These are phyloP conservation scores for Agrypnus murinus DNA, from an alignment of 2,888 invertebrate genomes.

Conservation along the genomic window DNA sequence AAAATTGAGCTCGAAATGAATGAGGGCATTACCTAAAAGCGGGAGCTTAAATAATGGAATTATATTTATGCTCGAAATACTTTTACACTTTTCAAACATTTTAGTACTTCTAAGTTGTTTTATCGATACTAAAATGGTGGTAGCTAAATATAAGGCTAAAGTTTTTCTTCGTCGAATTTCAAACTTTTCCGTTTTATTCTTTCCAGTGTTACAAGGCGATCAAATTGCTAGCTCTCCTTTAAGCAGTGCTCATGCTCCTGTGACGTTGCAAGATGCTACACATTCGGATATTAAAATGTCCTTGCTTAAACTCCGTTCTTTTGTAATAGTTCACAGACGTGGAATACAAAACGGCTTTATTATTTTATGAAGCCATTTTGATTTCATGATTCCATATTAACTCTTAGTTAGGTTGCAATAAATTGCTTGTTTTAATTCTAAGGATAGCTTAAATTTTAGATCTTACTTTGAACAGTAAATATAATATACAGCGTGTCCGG, in stretches of 20 bases:
- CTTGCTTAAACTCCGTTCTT: constrained; percentile 7
- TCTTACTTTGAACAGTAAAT: no score
- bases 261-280: constrained; percentile 10
- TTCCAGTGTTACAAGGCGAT: neutral
- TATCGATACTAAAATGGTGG: constrained; percentile 11
- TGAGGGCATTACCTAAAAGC: constrained; percentile 18
- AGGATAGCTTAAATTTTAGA: no score
- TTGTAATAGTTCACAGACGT: constrained; percentile 6
- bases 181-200: neutral
- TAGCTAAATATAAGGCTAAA: neutral
- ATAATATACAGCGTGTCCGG: no score
- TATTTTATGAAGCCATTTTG: neutral
- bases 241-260: constrained; percentile 1
- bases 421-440: no score
- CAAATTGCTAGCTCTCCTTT: constrained; percentile 3
- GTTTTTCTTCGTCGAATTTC: constrained; percentile 1
- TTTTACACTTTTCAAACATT: constrained; percentile 9
- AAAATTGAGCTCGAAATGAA: constrained; percentile 14
- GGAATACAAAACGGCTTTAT: constrained; percentile 9
- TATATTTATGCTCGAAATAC: constrained; percentile 25
- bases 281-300: constrained; percentile 31
- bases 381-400: no score
- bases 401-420: no score
- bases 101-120: constrained; percentile 13
- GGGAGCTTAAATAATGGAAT: constrained; percentile 19